These are phyloP conservation scores for Drosophila elegans DNA, from an alignment of 1,140 invertebrate genomes.

Conservation along the genomic window DNA sequence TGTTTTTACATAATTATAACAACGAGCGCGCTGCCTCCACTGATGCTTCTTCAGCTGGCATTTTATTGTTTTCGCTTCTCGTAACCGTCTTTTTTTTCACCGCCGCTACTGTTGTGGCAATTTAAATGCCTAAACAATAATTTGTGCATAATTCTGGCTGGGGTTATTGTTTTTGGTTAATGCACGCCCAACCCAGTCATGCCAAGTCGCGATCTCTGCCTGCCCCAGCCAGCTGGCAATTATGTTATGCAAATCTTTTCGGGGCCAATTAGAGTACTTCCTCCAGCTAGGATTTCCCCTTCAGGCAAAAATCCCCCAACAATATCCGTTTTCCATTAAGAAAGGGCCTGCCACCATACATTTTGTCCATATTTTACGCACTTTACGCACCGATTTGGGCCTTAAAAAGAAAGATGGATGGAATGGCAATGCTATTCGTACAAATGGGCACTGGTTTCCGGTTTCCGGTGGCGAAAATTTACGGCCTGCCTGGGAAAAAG, in stretches of 20 bases:
- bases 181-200: conserved; percentile 55
- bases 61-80: conserved; percentile 75
- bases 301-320: conserved; percentile 65
- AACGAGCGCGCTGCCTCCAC: conserved; percentile 44
- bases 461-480: conserved; percentile 72
- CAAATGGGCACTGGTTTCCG: conserved; percentile 79
- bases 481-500: conserved; percentile 35
- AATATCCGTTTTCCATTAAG: conserved; percentile 80
- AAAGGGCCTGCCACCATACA: conserved; percentile 11
- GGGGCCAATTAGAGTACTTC: conserved; percentile 70
- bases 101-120: conserved; percentile 45
- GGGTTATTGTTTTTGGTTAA: conserved; percentile 80
- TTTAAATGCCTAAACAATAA: conserved; percentile 83
- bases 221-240: conserved; percentile 45
- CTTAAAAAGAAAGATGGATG: conserved; percentile 51
- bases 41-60: conserved; percentile 56
- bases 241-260: conserved; percentile 67
- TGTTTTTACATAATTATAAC: conserved; percentile 83
- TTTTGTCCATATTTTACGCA: conserved; percentile 72
- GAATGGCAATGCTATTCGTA: conserved; percentile 44
- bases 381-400: conserved; percentile 62
- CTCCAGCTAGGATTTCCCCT: background rate
- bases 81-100: conserved; percentile 14
- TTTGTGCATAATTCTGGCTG: conserved; percentile 71
- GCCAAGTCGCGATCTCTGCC: conserved; percentile 39